phyloP scores from a whole-genome alignment of 2,113 vertebrate species.

The Etia nguti region DNA sequence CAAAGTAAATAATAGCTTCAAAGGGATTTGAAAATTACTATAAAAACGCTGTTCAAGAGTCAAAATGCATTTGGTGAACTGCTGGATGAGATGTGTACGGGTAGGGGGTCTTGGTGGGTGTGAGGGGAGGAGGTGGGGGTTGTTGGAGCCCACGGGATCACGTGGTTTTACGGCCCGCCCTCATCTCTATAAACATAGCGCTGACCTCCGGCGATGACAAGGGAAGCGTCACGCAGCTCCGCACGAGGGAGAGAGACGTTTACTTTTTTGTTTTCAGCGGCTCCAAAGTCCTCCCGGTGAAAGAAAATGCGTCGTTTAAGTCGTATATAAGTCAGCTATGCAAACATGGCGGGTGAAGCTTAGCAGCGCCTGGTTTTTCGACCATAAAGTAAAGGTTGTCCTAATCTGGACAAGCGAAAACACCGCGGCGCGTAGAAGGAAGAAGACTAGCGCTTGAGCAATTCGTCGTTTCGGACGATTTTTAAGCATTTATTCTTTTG shows the following conservation, averaged over 20 bases:
- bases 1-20: not conserved
- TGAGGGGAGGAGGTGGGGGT: not conserved
- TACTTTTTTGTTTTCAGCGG: too few species aligned
- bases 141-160: constrained; percentile 8
- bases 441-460: not conserved
- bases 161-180: constrained; percentile 25
- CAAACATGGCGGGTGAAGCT: not conserved
- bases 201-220: not conserved
- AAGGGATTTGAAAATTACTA: not conserved
- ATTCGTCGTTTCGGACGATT: not conserved
- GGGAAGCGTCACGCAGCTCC: not conserved
- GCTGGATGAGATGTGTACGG: not conserved
- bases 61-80: not conserved
- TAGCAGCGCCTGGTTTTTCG: not conserved
- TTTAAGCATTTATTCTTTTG: not conserved
- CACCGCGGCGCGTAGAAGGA: not conserved
- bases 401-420: not conserved
- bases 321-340: not conserved
- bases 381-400: constrained; percentile 4
- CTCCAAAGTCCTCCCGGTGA: not conserved
- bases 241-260: not conserved
- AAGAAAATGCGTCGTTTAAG: not conserved
- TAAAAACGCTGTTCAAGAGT: not conserved
- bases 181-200: constrained; percentile 51
- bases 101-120: not conserved